Evolutionary conservation across 2,113 vertebrate species (phyloP).

Genomic region (Proterorhinus semilunaris): DNA sequence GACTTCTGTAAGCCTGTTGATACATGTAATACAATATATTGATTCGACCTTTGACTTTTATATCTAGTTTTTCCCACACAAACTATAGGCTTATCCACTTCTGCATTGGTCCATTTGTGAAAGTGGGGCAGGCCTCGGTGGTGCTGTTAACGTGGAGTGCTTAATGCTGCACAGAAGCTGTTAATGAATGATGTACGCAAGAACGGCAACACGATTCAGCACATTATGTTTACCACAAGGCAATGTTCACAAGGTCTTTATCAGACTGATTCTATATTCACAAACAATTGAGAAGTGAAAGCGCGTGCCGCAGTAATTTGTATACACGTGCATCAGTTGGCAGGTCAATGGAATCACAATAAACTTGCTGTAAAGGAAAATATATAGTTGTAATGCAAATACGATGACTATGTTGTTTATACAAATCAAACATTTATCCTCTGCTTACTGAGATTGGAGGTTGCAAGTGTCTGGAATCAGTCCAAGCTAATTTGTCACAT

Average conservation of each 20-base stretch:
- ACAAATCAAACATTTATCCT: no score
- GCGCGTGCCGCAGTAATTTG: not conserved
- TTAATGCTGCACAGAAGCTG: not conserved
- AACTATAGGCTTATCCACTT: not conserved
- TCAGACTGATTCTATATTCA: not conserved
- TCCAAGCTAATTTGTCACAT: no score
- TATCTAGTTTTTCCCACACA: not conserved
- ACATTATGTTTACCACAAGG: not conserved
- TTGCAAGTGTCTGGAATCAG: no score
- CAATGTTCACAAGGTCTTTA: not conserved
- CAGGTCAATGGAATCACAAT: no score
- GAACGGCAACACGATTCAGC: not conserved
- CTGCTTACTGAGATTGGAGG: no score
- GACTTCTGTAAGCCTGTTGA: not conserved
- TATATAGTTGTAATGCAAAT: no score
- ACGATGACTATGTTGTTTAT: no score
- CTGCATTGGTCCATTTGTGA: not conserved
- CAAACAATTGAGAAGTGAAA: not conserved
- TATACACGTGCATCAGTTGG: not conserved
- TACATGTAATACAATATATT: not conserved
- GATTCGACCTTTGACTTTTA: not conserved
- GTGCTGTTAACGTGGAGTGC: not conserved
- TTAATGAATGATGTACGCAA: not conserved
- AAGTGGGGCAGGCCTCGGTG: slow-evolving; percentile 1
- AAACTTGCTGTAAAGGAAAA: no score